A percentile compares a stretch with the other conserved stretches of the same genome.
Conservation (phyloP, 1,140 invertebrate genomes). For the Saccostrea glomerata region DNA sequence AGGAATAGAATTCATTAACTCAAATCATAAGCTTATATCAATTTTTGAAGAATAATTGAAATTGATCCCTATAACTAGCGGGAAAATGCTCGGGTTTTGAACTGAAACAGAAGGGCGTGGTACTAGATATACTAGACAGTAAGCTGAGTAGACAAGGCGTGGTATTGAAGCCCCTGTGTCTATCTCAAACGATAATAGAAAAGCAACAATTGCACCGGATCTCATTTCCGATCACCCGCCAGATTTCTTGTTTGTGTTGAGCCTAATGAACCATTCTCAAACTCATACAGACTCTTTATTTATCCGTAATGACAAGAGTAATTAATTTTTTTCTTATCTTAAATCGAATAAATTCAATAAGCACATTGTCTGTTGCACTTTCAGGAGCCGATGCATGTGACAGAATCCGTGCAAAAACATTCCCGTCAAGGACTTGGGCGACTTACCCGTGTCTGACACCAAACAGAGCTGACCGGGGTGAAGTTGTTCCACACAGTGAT, state of each 20-base stretch:
- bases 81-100: neutral
- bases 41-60: slow-evolving; percentile 30
- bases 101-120: slow-evolving; percentile 1
- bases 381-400: slow-evolving; percentile 2
- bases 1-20: neutral
- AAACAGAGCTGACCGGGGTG: neutral
- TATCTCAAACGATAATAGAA: neutral
- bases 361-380: slow-evolving; percentile 25
- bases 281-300: neutral
- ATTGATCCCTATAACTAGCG: slow-evolving; percentile 16
- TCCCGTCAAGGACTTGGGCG: neutral
- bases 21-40: slow-evolving; percentile 30
- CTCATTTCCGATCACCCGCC: neutral
- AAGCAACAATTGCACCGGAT: slow-evolving; percentile 2
- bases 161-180: neutral
- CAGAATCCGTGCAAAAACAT: neutral
- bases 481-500: neutral
- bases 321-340: slow-evolving; percentile 34
- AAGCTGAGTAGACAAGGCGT: slow-evolving; percentile 1
- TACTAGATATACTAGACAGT: neutral
- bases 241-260: neutral
- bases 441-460: neutral
- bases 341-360: slow-evolving; percentile 29
- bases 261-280: slow-evolving; percentile 21
- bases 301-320: slow-evolving; percentile 25